A percentile compares a stretch with the other conserved stretches of the same genome.
Conservation (phyloP, 1,140 invertebrate species). For the Ips nitidus region DNA sequence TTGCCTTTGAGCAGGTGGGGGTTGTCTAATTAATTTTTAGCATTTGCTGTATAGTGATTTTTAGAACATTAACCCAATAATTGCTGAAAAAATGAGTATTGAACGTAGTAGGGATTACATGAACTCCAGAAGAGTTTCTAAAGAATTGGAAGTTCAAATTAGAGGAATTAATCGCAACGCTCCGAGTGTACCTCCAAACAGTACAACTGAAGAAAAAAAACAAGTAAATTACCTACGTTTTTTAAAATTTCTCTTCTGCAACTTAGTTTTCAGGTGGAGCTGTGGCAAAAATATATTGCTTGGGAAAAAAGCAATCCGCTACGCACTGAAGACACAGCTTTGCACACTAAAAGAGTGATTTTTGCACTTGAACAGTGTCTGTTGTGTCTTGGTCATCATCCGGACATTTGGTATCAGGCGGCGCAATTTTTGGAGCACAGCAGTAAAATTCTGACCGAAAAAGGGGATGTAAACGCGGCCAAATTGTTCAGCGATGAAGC, state of each 20-base stretch:
- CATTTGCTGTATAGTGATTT: conserved; percentile 13
- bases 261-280: conserved; percentile 71
- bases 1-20: conserved; percentile 79
- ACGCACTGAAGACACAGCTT: conserved; percentile 89
- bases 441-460: conserved; percentile 88
- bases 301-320: conserved; percentile 98
- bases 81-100: conserved; percentile 70
- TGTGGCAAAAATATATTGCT: conserved; percentile 99
- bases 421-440: conserved; percentile 94
- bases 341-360: conserved; percentile 93
- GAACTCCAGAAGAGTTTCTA: conserved; percentile 95
- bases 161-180: conserved; percentile 92
- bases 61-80: conserved; percentile 88
- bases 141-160: conserved; percentile 94
- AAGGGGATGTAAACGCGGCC: conserved; percentile 92
- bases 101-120: conserved; percentile 88
- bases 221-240: conserved; percentile 62
- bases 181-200: conserved; percentile 90
- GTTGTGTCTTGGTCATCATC: conserved; percentile 94
- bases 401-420: conserved; percentile 98
- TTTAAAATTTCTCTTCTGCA: neutral
- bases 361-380: conserved; percentile 99
- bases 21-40: neutral
- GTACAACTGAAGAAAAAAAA: conserved; percentile 88
- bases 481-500: conserved; percentile 93